Evolutionary conservation across 2,888 invertebrate species (phyloP).

Genomic region (Pristionchus maxplancki): DNA sequence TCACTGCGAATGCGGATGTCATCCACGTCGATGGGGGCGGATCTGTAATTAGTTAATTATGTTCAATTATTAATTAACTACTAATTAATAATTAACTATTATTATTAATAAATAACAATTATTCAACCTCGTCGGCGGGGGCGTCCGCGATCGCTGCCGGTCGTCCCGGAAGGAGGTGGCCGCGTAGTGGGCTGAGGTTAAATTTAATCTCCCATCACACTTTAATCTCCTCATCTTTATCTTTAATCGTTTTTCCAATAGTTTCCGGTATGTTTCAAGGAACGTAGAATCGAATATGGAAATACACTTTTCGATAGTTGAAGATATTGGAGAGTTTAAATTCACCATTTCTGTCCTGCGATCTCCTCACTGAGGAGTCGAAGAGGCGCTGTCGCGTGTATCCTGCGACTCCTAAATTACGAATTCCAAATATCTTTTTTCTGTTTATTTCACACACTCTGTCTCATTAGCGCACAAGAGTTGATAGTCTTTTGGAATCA

Average conservation of each 20-base stretch:
- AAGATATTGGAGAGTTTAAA: too few relatives aligned
- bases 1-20: slow-evolving; percentile 29
- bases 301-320: too few relatives aligned
- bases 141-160: slow-evolving; percentile 2
- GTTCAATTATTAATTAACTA: not conserved
- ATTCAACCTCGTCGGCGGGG: not conserved
- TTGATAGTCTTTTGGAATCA: too few relatives aligned
- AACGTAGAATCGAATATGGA: too few relatives aligned
- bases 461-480: too few relatives aligned
- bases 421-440: not conserved
- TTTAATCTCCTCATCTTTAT: too few relatives aligned
- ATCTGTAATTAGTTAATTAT: not conserved
- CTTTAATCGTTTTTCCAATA: too few relatives aligned
- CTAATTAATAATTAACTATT: not conserved
- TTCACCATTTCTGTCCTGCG: slow-evolving; percentile 11
- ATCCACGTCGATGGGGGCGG: slow-evolving; percentile 34
- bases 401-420: not conserved
- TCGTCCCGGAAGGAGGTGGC: not conserved
- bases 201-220: too few relatives aligned
- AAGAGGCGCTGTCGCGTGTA: slow-evolving; percentile 26
- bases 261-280: not conserved
- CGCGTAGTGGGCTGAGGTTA: not conserved
- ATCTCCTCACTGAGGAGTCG: not conserved
- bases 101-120: not conserved
- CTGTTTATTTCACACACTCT: not conserved